Evolutionary conservation across 2,113 vertebrate genomes (phyloP).

Genomic region (Bubo bubo): DNA sequence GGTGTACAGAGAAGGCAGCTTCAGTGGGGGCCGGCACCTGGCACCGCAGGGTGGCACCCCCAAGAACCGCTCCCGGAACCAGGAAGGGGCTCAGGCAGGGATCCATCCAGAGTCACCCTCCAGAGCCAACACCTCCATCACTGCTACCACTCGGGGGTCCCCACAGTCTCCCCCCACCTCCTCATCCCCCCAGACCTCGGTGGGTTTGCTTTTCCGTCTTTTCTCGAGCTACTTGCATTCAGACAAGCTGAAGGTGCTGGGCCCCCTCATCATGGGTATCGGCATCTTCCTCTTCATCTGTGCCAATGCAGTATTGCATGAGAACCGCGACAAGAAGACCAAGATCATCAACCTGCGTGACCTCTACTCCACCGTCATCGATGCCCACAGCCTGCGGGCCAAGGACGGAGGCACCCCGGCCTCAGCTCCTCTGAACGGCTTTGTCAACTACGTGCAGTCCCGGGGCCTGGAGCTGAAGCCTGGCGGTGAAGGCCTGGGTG

Average conservation of each 20-base stretch:
- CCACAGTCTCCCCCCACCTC: not conserved
- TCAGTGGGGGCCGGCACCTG: slow-evolving; percentile 22
- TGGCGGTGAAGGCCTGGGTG: slow-evolving; percentile 70
- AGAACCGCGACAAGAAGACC: slow-evolving; percentile 94
- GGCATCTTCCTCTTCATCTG: slow-evolving; percentile 98
- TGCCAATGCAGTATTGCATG: slow-evolving; percentile 92
- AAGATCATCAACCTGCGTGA: slow-evolving; percentile 95
- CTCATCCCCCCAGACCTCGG: slow-evolving; percentile 14
- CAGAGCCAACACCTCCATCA: slow-evolving; percentile 38
- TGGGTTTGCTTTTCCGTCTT: slow-evolving; percentile 80
- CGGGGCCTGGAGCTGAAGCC: slow-evolving; percentile 79
- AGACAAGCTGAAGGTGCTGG: slow-evolving; percentile 92
- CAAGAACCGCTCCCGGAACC: slow-evolving; percentile 38
- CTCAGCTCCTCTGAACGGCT: slow-evolving; percentile 84
- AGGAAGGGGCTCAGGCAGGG: not conserved
- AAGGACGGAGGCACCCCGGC: slow-evolving; percentile 76
- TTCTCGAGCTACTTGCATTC: slow-evolving; percentile 90
- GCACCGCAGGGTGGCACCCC: not conserved
- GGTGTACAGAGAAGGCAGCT: slow-evolving; percentile 68
- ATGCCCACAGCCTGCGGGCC: slow-evolving; percentile 89
- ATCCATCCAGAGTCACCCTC: not conserved
- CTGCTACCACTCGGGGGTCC: not conserved
- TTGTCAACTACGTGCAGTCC: slow-evolving; percentile 86
- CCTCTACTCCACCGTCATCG: slow-evolving; percentile 98
- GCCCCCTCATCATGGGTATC: slow-evolving; percentile 94